Base-by-base conservation (phyloP, 2,113 vertebrate genomes). In the Uria lomvia region DNA sequence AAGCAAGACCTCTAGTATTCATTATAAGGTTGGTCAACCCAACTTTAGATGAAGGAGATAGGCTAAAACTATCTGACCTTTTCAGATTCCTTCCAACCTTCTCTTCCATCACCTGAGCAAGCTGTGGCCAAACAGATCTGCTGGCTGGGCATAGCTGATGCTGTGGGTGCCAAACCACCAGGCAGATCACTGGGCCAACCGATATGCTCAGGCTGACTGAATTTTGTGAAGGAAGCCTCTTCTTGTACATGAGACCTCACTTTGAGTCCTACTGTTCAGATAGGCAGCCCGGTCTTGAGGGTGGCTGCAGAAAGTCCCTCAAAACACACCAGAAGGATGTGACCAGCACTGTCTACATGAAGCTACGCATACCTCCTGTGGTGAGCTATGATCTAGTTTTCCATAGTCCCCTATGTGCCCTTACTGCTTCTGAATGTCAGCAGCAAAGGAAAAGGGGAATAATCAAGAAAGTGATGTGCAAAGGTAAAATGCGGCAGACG, bases 101-200 rank as follows among this genome's bases (percentile, higher is more conserved):
- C 71, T 92, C 34, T 72, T 63, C 62, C 22, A 56, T 32, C 17
- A 3, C 17, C 58, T 34, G 18, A 65, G 65, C 12, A 38, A 85
- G 26, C 0, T 0, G 21, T 59, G 29, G 22, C 23, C 59, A 71
- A 43, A n/a, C 40, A 55, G 40, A 60, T 11, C 30, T 30, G 21
- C 52, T 36, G 19, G 21, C 8, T 36, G 22, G 11, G 9, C 2
- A 2, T 47, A 22, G 27, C 30, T 68, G 26, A 23, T 43, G 27
- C 8, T 45, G 20, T 38, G 47, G 7, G 30, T n/a, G 42, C 17
- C 60, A 62, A 75, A 45, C 9, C 11, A 34, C 34, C 14, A 30
- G 9, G 53, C 47, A 59, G n/a, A 29, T 71, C 56, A 19, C 14
- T 13, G 16, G 19, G 27, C 34, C 58, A 71, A 21, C 8, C 23